Evolutionary conservation across 2,888 invertebrate species (phyloP).

Genomic region (Capitulum mitella): DNA sequence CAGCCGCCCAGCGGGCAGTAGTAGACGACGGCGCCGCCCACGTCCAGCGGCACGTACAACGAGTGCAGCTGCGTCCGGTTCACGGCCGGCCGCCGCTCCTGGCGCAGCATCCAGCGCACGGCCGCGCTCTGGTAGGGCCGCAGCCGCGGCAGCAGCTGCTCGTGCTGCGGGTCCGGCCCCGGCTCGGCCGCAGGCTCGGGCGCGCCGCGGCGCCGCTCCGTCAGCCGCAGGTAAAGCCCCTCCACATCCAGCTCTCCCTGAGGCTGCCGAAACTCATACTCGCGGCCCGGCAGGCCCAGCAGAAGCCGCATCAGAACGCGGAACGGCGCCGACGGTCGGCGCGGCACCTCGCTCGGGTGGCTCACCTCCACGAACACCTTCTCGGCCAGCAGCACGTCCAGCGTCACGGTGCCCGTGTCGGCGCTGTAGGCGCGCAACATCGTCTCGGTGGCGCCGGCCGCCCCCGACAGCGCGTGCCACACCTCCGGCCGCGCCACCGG

Average conservation of each 20-base stretch:
- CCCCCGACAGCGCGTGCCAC: constrained; percentile 32
- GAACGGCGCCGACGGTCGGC: not conserved
- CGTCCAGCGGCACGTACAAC: constrained; percentile 41
- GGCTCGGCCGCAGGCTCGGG: not conserved
- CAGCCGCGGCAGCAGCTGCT: constrained; percentile 50
- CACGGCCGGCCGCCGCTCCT: constrained; percentile 46
- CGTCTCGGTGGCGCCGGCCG: not conserved
- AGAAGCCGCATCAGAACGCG: not conserved
- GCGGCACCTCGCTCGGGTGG: not conserved
- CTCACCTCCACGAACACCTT: not conserved
- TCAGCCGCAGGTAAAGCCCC: constrained; percentile 21
- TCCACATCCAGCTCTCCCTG: not conserved
- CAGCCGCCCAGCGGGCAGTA: constrained; percentile 49
- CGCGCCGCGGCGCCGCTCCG: not conserved
- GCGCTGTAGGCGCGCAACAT: not conserved
- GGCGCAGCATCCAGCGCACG: constrained; percentile 60
- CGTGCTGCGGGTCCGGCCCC: constrained; percentile 43
- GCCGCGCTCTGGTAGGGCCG: constrained; percentile 59
- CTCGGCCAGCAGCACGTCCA: not conserved
- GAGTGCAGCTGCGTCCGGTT: constrained; percentile 38
- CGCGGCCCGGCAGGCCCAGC: not conserved
- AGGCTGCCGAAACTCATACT: not conserved
- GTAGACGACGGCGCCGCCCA: constrained; percentile 42
- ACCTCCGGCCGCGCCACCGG: constrained; percentile 30
- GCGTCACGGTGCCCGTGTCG: not conserved